A percentile compares a stretch with the other conserved stretches of the same genome.
These are phyloP conservation scores for Mola mola DNA, from an alignment of 2,113 vertebrate genomes.

Conservation along the genomic window DNA sequence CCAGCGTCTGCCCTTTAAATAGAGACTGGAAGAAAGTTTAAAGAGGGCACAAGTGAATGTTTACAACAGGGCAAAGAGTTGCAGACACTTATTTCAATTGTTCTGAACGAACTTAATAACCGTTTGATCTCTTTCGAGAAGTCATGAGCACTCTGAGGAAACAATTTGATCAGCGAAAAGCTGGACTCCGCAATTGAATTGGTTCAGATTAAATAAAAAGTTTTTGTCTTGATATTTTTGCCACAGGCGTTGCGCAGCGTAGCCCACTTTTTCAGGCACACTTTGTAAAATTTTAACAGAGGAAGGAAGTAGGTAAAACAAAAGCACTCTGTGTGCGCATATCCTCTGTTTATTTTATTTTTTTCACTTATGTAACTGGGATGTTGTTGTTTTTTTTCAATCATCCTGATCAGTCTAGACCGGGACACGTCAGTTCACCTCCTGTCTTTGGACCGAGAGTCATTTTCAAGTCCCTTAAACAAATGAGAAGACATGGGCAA, in stretches of 20 bases:
- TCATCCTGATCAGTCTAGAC: conserved; percentile 41
- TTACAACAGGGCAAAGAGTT: conserved; percentile 59
- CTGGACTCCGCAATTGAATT: conserved; percentile 12
- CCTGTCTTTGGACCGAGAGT: conserved; percentile 29
- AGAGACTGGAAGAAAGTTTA: conserved; percentile 70
- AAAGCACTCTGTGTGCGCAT: conserved; percentile 23
- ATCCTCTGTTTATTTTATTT: conserved; percentile 23
- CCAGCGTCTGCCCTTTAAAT: conserved; percentile 69
- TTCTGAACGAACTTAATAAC: conserved; percentile 35
- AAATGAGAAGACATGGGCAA: conserved; percentile 25
- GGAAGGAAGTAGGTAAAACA: conserved; percentile 47
- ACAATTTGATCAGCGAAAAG: conserved; percentile 19
- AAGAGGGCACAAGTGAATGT: conserved; percentile 70
- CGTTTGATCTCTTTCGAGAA: conserved; percentile 17
- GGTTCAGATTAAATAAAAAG: conserved; percentile 7
- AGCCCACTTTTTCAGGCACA: conserved; percentile 13
- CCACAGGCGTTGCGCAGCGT: neutral
- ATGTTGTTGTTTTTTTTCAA: too few relatives aligned
- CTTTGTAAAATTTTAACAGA: conserved; percentile 26
- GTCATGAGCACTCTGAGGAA: conserved; percentile 17
- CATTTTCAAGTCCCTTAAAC: conserved; percentile 20
- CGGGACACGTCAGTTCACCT: conserved; percentile 4
- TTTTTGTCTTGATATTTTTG: conserved; percentile 31
- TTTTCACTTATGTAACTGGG: conserved; percentile 15
- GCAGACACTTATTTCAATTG: conserved; percentile 60